A percentile compares a stretch with the other conserved stretches of the same genome.
Conservation (phyloP, 2,888 invertebrate genomes). For the Enchytraeus crypticus region DNA sequence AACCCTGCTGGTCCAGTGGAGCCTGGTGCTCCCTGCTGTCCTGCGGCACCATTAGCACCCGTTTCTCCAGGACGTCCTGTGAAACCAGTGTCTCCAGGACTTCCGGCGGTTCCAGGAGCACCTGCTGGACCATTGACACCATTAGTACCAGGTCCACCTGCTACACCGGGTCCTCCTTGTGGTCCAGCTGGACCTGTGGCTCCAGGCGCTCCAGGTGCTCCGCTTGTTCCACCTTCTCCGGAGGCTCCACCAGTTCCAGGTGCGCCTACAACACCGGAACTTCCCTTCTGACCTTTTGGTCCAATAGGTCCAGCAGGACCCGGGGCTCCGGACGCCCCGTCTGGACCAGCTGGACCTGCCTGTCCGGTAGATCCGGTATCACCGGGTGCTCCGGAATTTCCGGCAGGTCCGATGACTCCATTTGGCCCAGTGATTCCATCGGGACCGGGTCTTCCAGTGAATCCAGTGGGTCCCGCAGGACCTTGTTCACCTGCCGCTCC, state of each 20-base stretch:
- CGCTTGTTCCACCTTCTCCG: conserved; percentile 15
- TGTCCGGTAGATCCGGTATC: conserved; percentile 11
- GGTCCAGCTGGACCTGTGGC: neutral
- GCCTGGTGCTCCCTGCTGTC: conserved; percentile 50
- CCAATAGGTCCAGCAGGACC: conserved; percentile 20
- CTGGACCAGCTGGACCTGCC: conserved; percentile 12
- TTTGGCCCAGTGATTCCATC: conserved; percentile 22
- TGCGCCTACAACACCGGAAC: too few species aligned
- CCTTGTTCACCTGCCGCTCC: conserved; percentile 4
- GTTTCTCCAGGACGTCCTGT: neutral
- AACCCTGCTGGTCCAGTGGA: conserved; percentile 34
- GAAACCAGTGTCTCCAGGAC: neutral
- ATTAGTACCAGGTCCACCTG: conserved; percentile 1
- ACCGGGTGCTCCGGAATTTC: neutral
- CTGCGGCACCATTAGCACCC: conserved; percentile 12
- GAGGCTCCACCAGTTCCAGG: conserved; percentile 8
- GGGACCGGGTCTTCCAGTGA: conserved; percentile 18
- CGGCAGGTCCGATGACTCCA: conserved; percentile 3
- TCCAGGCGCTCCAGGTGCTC: conserved; percentile 14
- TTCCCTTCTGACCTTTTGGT: too few species aligned
- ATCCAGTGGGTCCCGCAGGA: conserved; percentile 25
- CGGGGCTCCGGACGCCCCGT: conserved; percentile 60
- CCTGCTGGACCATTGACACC: neutral
- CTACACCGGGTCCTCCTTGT: conserved; percentile 9
- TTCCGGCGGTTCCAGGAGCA: neutral